Evolutionary conservation across 2,113 vertebrate species (phyloP).

Genomic region (Silurus meridionalis): DNA sequence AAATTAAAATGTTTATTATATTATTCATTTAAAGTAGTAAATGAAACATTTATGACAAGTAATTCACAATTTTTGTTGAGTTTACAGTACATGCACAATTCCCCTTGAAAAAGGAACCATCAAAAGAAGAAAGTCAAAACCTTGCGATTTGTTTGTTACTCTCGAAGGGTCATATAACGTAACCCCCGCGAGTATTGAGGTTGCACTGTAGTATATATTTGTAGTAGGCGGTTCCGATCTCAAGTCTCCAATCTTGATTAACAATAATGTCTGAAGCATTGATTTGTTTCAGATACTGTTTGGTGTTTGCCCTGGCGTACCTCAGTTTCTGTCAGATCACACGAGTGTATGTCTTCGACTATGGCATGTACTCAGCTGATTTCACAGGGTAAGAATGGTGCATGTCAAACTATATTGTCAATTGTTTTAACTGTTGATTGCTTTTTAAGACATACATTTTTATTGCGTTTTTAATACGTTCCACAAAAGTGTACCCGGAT

Average conservation of each 20-base stretch:
- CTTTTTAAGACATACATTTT: not conserved
- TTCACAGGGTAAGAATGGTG: conserved; percentile 86
- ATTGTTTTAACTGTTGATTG: not conserved
- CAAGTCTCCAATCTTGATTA: not conserved
- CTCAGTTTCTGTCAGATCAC: conserved; percentile 94
- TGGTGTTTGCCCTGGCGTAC: conserved; percentile 90
- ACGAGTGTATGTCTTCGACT: conserved; percentile 93
- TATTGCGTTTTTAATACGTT: not conserved
- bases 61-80: too few species aligned
- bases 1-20: too few species aligned
- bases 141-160: too few species aligned
- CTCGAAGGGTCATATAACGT: too few species aligned
- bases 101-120: too few species aligned
- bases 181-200: not conserved
- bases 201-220: not conserved
- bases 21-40: too few species aligned
- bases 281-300: conserved; percentile 79
- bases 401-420: not conserved
- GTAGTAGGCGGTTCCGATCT: not conserved
- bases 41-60: too few species aligned
- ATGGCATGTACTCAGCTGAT: conserved; percentile 93
- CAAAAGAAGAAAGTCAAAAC: too few species aligned
- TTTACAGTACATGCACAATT: too few species aligned
- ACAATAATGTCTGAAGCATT: not conserved
- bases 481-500: not conserved